phyloP scores from a whole-genome alignment of 2,113 vertebrate species.

The Barnardius zonarius region DNA sequence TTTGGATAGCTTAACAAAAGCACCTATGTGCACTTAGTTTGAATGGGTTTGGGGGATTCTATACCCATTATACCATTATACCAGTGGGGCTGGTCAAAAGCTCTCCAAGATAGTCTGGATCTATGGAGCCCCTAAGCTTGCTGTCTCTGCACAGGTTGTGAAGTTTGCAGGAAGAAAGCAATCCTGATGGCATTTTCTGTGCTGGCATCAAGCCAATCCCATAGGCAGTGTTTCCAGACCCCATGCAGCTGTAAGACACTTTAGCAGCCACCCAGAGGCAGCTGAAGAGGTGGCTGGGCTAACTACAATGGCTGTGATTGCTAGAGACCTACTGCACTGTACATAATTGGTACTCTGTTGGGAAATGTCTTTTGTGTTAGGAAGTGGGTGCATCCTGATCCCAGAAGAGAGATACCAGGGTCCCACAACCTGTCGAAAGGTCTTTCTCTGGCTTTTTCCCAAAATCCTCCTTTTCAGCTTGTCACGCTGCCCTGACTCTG shows the following conservation, averaged over 20 bases:
- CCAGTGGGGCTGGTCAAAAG: not conserved
- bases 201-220: not conserved
- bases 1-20: not conserved
- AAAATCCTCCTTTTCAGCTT: not conserved
- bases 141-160: not conserved
- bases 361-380: not conserved
- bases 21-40: not conserved
- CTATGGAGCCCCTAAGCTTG: not conserved
- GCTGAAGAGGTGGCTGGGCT: not conserved
- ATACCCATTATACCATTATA: not conserved
- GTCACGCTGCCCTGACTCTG: not conserved
- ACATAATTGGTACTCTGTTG: not conserved
- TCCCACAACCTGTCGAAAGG: not conserved
- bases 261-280: not conserved
- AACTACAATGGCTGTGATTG: not conserved
- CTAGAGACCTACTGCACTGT: not conserved
- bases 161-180: not conserved
- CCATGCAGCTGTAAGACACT: rapidly evolving
- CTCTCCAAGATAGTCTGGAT: not conserved
- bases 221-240: not conserved
- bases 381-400: not conserved
- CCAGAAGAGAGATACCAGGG: not conserved
- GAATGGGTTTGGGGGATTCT: not conserved
- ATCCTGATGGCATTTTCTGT: not conserved
- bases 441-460: not conserved